phyloP scores from a whole-genome alignment of 2,113 vertebrate species.

The Catharus minimus region DNA sequence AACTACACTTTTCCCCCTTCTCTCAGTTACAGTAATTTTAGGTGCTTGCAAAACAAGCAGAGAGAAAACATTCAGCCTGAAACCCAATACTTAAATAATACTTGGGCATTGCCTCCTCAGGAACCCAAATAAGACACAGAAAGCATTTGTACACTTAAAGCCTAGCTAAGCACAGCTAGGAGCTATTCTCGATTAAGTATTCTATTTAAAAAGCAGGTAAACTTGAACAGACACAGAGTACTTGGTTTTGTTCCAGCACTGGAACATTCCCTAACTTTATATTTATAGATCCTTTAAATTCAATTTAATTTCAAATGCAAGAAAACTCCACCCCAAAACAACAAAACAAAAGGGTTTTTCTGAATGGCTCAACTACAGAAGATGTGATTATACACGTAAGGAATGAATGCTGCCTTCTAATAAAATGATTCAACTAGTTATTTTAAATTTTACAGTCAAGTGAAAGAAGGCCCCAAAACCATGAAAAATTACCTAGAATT shows the following conservation, averaged over 20 bases:
- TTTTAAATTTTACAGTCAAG: not conserved
- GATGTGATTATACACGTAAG: not conserved
- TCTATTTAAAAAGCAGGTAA: not conserved
- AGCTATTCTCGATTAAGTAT: not conserved
- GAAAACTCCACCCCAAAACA: not conserved
- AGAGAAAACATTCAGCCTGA: conserved; percentile 28
- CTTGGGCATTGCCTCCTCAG: not conserved
- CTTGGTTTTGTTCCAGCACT: not conserved
- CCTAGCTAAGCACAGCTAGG: not conserved
- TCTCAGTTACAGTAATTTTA: conserved; percentile 55
- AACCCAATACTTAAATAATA: conserved; percentile 12
- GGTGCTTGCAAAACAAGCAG: conserved; percentile 35
- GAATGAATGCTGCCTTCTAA: not conserved
- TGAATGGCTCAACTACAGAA: not conserved
- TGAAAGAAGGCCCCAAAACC: not conserved
- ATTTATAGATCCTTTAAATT: not conserved
- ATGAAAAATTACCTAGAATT: not conserved
- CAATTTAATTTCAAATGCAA: not conserved
- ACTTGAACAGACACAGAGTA: not conserved
- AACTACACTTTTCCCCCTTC: conserved; percentile 4
- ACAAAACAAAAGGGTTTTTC: not conserved
- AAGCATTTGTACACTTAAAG: not conserved
- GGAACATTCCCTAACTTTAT: not conserved
- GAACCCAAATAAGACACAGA: not conserved
- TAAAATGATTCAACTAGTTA: not conserved